Evolutionary conservation across 2,888 invertebrate genomes (phyloP).

Genomic region (Trichacis sp.): DNA sequence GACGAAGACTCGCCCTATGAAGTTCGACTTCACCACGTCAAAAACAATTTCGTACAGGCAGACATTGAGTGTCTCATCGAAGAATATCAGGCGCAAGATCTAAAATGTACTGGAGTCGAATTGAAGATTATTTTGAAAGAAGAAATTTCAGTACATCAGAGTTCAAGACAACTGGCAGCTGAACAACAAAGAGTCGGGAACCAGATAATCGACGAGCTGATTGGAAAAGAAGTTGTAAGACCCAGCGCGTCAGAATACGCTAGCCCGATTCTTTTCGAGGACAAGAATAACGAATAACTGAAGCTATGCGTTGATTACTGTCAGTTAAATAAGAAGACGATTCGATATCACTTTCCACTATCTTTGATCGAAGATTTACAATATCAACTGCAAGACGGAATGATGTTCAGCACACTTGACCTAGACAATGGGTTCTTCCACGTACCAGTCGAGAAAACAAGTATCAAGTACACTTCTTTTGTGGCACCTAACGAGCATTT

Average conservation of each 20-base stretch:
- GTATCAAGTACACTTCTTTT: constrained; percentile 47
- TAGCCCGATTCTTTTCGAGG: constrained; percentile 46
- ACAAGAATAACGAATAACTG: constrained; percentile 41
- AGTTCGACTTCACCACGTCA: not conserved
- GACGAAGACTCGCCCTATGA: not conserved
- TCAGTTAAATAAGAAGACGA: constrained; percentile 39
- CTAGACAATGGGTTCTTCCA: constrained; percentile 50
- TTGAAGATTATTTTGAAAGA: constrained; percentile 36
- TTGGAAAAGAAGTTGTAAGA: constrained; percentile 35
- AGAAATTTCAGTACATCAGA: constrained; percentile 38
- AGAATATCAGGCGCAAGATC: no score
- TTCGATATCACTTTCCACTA: constrained; percentile 44
- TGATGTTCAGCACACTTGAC: constrained; percentile 43
- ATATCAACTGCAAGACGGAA: constrained; percentile 38
- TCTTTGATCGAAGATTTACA: constrained; percentile 49
- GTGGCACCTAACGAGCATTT: constrained; percentile 45
- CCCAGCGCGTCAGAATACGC: constrained; percentile 42
- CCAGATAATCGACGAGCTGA: constrained; percentile 37
- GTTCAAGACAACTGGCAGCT: constrained; percentile 30
- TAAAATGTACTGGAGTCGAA: not conserved
- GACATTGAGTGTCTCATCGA: not conserved
- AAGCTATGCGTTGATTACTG: constrained; percentile 49
- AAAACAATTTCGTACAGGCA: not conserved
- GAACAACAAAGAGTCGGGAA: constrained; percentile 13
- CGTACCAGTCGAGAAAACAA: constrained; percentile 42